phyloP scores from a whole-genome alignment of 1,140 invertebrate genomes.

The Danaus plexippus region DNA sequence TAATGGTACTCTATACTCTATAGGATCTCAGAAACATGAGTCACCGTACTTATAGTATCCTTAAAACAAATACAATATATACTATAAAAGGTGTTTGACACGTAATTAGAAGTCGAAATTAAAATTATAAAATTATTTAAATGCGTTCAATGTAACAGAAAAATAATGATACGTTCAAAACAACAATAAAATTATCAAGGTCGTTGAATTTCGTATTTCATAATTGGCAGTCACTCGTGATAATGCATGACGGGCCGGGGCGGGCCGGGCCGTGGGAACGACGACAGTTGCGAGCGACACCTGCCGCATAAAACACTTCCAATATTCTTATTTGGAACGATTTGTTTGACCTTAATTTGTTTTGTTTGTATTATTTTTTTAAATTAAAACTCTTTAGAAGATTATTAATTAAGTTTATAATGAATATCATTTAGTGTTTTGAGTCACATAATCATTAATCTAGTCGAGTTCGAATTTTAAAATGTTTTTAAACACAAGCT shows the following conservation, averaged over 20 bases:
- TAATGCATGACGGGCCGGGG: slow-evolving; percentile 19
- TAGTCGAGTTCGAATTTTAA: no score
- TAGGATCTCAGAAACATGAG: no score
- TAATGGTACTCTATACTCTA: no score
- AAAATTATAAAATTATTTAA: slow-evolving; percentile 2
- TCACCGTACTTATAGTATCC: no score
- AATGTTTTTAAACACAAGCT: no score
- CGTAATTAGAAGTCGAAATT: background rate
- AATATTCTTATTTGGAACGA: slow-evolving; percentile 60
- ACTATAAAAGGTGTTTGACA: background rate
- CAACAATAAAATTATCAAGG: slow-evolving; percentile 7
- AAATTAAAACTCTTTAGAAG: slow-evolving; percentile 16
- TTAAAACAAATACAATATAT: no score
- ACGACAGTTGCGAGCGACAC: slow-evolving; percentile 43
- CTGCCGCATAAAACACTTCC: slow-evolving; percentile 61
- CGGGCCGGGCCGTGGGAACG: slow-evolving; percentile 36
- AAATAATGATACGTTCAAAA: slow-evolving; percentile 1
- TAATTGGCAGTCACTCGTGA: slow-evolving; percentile 51
- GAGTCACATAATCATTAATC: no score
- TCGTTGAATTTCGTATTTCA: slow-evolving; percentile 29
- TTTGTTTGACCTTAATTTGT: slow-evolving; percentile 51
- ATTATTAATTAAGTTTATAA: no score
- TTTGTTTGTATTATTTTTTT: slow-evolving; percentile 8
- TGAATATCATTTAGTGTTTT: no score
- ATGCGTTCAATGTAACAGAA: slow-evolving; percentile 5